Base-by-base conservation (phyloP, 2,113 vertebrate species). In the Aphyosemion australe region DNA sequence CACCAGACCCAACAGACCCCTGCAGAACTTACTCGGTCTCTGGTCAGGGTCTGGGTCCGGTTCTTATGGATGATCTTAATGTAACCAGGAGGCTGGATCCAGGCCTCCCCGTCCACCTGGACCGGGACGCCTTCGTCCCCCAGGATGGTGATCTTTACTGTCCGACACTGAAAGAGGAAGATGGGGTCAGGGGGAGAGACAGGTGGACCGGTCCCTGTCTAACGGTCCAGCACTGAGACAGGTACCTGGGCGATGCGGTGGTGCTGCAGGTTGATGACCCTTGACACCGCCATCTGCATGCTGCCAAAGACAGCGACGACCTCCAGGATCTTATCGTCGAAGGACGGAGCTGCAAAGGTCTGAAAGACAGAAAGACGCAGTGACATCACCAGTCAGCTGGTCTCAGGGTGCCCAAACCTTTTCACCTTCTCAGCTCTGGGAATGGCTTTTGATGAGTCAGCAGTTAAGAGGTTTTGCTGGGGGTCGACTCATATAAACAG, bases 61-160 rank as follows among this genome's bases (percentile, higher is more conserved):
- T 99, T 99, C 92, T 98, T 99, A 89, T 99, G 97, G 69, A 96
- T 75, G 59, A 99, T 99, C 63, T 94, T 94, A 56, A 99, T 98
- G 88, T 95, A 99, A 4, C 97, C 97, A 0, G 97, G 97, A 1
- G 96, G 95, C 61, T 99, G 97, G 65, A 99, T 84, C 97, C 97
- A 99, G 14, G 97, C 97, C 83, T 99, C 97, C n/a, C 97, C 97
- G 2, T 99, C 97, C 87, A 99, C 97, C 91, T 99, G 97, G 21
- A 99, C 97, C 0, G 97, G 97, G 14, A 99, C 96, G 0, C 97
- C 97, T 64, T 99, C 97, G 10, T 97, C 97, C 1, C 97, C 97
- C 43, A 99, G 92, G 85, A 99, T 95, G 69, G 96, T 96, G 78
- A 99, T 99, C 93, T 96, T 98, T 80, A 99, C 97, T 0, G 93